Base-by-base conservation (phyloP, 1,140 invertebrate genomes). In the Tachypleus tridentatus region DNA sequence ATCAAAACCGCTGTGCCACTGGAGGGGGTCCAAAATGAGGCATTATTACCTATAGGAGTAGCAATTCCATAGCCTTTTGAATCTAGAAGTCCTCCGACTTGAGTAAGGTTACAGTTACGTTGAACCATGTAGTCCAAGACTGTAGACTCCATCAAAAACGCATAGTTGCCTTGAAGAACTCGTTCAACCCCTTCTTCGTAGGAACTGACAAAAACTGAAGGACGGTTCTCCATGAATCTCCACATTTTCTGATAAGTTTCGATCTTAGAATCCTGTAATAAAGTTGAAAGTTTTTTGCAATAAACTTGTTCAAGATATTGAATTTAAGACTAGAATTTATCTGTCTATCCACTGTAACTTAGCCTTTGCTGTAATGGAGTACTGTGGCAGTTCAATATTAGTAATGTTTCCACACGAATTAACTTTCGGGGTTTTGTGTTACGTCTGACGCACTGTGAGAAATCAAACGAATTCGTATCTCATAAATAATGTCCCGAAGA, bases 131-230 rank as follows among this genome's bases (percentile, higher is more conserved):
- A 96, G 76, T 99, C 97, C 60, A 98, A 79, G 85, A 97, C 97
- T 0, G 94, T 97, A 0, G 93, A 97, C 79, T 99, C 96, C 91
- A 98, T 98, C 47, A 99, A 82, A 75, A 97, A 98, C 0, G 97
- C 97, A 75, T 98, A 99, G 73, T 97, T 89, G 0, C 93, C 93
- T 59, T 86, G 82, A 58, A 93, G 76, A 0, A 97, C 91, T 61
- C 87, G 79, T 73, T 86, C 82, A 4, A 96, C 85, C 7, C 95
- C 93, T 73, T 95, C 87, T 71, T 93, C 90, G 74, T 96, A 95
- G 0, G 85, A 87, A 11, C 86, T 83, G 0, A 95, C 92, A 72
- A 96, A 92, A 8, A 93, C 91, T 1, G 87, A 82, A 0, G 92
- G 91, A 57, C 85, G 80, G 0, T 86, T 82, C 63, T 82, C 81